Evolutionary conservation across 2,797 vertebrate genomes (phyloP), one percentile per base, ranked within the genome.

Genomic region (Varecia variegata): DNA sequence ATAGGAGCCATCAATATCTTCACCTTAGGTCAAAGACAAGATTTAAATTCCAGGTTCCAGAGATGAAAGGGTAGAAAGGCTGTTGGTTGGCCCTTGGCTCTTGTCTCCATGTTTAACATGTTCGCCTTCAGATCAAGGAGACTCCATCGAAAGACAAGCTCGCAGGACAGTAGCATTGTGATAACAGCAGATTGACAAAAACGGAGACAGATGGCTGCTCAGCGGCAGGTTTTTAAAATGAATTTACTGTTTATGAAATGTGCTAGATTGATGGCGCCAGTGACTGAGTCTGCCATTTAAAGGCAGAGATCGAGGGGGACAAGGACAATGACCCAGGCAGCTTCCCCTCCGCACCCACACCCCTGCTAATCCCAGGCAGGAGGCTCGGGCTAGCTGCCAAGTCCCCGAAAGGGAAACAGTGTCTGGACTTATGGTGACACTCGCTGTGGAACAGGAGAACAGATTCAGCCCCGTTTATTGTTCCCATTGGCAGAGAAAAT

Each of bases 151-250:
- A 87, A 88, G 92, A 94, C 54, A 9, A 54, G 40, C 80, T 62
- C 90, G 45, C 65, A 86, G 85, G 47, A n/a, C 89, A 81, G 90
- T 65, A 84, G 54, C 43, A 18, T 30, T 35, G 67, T 90, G 86
- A 7, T 47, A 77, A 94, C 84, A 97, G 92, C 93, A 93, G 87
- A 97, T 25, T 35, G 60, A 96, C 89, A 97, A 92, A 97, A 97
- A 96, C 92, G 76, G 97, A 97, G 96, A 97, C 98, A 98, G 98
- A 98, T 98, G 98, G 97, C 94, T 70, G 60, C 96, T 98, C 96
- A 97, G 97, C 67, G 90, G 96, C 95, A 90, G 96, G 70, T 95
- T 98, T 96, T 96, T 88, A 73, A 97, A 97, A 92, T 68, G 88
- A 94, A 96, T 98, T 98, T 97, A 97, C 86, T 97, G 96, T 93